Evolutionary conservation across 2,113 vertebrate species (phyloP).

Genomic region (Saccopteryx bilineata): DNA sequence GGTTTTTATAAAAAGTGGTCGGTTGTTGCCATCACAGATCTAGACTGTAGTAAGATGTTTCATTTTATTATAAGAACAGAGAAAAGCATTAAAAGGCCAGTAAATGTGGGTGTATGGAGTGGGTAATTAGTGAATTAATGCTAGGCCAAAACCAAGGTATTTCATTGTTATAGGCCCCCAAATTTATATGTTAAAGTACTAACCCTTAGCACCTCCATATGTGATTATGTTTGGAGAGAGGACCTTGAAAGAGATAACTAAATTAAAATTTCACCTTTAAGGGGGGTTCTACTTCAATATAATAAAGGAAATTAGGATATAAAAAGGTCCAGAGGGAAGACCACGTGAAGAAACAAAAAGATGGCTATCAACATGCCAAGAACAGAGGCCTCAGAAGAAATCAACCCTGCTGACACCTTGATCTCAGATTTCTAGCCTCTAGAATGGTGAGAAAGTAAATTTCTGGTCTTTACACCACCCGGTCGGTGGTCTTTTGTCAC

Average conservation of each 20-base stretch:
- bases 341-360: background rate
- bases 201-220: background rate
- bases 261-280: background rate
- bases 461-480: background rate
- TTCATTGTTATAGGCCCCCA: background rate
- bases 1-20: too few species aligned
- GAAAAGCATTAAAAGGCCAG: background rate
- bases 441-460: background rate
- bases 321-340: background rate
- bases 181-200: background rate
- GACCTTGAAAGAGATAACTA: background rate
- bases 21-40: too few species aligned
- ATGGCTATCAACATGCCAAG: background rate
- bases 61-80: background rate
- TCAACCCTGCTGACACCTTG: background rate
- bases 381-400: background rate
- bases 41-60: background rate
- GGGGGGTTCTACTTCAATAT: background rate
- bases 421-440: background rate
- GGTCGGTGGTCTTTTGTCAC: background rate
- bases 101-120: background rate
- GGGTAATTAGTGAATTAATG: background rate
- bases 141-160: background rate
- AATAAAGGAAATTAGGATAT: background rate
- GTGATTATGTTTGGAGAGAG: background rate